Conservation (phyloP, 2,113 vertebrate genomes). For the Bufo bufo region DNA sequence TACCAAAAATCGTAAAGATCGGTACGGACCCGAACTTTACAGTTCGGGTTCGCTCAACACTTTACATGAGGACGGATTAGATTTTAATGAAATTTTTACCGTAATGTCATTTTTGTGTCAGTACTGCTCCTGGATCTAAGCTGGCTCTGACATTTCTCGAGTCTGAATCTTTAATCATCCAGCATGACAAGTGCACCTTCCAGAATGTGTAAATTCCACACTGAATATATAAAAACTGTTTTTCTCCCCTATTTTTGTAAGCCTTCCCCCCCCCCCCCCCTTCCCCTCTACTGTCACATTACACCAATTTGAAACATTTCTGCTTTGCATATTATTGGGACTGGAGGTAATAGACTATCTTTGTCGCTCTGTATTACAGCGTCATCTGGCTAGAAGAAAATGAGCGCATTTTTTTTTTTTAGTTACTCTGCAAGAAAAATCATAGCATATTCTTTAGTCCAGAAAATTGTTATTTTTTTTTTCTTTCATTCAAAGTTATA, state of each 20-base stretch:
- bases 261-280: not conserved
- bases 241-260: not conserved
- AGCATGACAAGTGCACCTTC: not conserved
- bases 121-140: not conserved
- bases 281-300: not conserved
- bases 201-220: not conserved
- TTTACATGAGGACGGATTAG: too few relatives aligned
- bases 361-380: not conserved
- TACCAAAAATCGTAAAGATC: too few relatives aligned
- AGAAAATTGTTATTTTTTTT: not conserved
- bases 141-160: not conserved
- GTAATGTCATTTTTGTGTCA: not conserved
- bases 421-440: not conserved
- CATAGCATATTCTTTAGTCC: not conserved
- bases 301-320: not conserved
- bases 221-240: not conserved
- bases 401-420: not conserved
- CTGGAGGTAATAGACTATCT: not conserved
- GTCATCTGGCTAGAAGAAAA: slow-evolving; percentile 3
- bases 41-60: too few relatives aligned
- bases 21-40: too few relatives aligned
- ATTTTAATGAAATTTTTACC: too few relatives aligned
- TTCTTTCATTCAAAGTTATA: not conserved
- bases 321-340: not conserved
- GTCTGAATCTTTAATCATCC: not conserved